These are phyloP conservation scores for Corydoras maculifer DNA, from an alignment of 2,113 vertebrate genomes.

Conservation along the genomic window DNA sequence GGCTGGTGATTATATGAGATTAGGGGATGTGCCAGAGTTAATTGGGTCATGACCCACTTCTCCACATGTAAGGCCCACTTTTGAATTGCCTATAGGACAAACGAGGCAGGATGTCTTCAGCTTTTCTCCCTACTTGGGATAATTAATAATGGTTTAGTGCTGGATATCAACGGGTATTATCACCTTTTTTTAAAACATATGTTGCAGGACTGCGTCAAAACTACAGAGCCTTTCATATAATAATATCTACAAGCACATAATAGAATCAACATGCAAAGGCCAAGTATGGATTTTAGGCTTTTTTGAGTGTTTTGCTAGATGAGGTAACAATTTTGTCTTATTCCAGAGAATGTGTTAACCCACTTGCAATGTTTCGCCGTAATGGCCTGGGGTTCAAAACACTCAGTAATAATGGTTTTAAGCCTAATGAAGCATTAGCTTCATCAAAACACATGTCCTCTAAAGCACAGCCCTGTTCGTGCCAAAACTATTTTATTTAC, in stretches of 20 bases:
- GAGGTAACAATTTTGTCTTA: constrained; percentile 17
- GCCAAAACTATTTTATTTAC: too few species aligned
- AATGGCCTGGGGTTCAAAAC: not conserved
- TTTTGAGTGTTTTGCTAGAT: constrained; percentile 5
- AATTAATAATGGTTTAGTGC: not conserved
- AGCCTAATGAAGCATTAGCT: too few species aligned
- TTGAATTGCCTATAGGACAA: not conserved
- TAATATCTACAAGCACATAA: too few species aligned
- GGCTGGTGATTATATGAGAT: constrained; percentile 36
- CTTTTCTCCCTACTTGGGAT: not conserved
- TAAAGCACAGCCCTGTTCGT: too few species aligned
- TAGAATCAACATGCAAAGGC: not conserved
- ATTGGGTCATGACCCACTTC: constrained; percentile 37
- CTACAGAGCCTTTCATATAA: too few species aligned
- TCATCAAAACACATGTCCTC: too few species aligned
- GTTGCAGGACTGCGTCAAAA: too few species aligned
- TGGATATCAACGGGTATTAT: too few species aligned
- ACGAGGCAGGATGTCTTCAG: not conserved
- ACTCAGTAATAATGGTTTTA: too few species aligned
- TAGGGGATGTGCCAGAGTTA: constrained; percentile 33
- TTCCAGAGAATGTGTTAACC: constrained; percentile 29
- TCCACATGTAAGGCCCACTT: constrained; percentile 14
- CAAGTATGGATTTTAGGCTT: too few species aligned
- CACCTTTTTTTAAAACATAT: too few species aligned
- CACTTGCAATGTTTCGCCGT: constrained; percentile 28